Evolutionary conservation across 2,888 invertebrate genomes (phyloP), one percentile per base, ranked within the genome.

Genomic region (Apodemia mormo): DNA sequence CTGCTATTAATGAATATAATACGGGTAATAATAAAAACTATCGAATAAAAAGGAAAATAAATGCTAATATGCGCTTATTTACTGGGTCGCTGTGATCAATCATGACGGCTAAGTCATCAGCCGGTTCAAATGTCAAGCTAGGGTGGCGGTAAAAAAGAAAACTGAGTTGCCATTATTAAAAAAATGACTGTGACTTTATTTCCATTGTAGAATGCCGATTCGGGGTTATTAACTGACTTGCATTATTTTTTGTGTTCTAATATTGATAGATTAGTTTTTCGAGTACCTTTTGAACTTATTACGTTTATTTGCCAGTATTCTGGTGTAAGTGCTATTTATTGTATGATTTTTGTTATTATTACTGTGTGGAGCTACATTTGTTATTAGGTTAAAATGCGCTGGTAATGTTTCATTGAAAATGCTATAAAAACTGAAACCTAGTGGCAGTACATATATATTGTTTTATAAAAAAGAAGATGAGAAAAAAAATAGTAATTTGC

Each of bases 151-250:
- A 92, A 92, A 92, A 91, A 84, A 87, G 88, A 87, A 89, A 89
- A 87, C 86, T 83, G 82, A 87, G 88, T 87, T 89, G 91, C 92
- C 85, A 90, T 92, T 92, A 92, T 93, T 93, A 93, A 93, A 93
- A 93, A 93, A 93, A 89, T 92, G 92, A 93, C 93, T 91, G 89
- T 89, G 88, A 92, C 92, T 92, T 91, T 93, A 93, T 93, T 93
- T 90, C 92, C 84, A 93, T 93, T 93, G 93, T 93, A 85, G 89
- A 92, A 87, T 92, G 90, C 88, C 90, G 89, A 92, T 92, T 92
- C 90, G 85, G 92, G 89, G 91, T 93, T 93, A 93, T 92, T 92
- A 92, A 90, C 90, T 93, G 93, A 93, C 93, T 93, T 93, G 93
- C 93, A 92, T 90, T 88, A 91, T 92, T 93, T 86, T 93, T 93